Conservation (phyloP, 30 jellyfish, hydroid and myxozoan species). For the Aurelia aurita complex sp. Pacific region DNA sequence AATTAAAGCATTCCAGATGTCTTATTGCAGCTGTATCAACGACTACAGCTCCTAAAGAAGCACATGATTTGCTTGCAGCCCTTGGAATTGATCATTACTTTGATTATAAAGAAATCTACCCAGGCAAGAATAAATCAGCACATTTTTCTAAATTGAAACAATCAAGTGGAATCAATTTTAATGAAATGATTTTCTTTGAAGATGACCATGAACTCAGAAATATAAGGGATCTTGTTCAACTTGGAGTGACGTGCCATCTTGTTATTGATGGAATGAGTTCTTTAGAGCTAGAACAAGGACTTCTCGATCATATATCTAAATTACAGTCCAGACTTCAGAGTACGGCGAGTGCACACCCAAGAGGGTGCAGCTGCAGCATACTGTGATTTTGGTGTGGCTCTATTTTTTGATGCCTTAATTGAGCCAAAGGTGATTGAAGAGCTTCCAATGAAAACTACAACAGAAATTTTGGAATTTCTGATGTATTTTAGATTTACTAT, state of each 20-base stretch:
- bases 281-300: constrained; percentile 34
- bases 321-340: too few relatives aligned
- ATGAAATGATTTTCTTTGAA: constrained; percentile 80
- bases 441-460: too few relatives aligned
- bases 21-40: constrained; percentile 78
- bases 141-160: constrained; percentile 57
- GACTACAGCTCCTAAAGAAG: constrained; percentile 71
- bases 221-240: constrained; percentile 56
- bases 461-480: too few relatives aligned
- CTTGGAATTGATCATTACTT: constrained; percentile 49
- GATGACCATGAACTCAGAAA: constrained; percentile 88
- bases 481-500: too few relatives aligned
- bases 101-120: constrained; percentile 70
- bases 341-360: too few relatives aligned
- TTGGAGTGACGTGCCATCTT: constrained; percentile 76
- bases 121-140: constrained; percentile 67
- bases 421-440: too few relatives aligned
- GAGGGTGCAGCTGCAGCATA: too few relatives aligned
- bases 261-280: constrained; percentile 66
- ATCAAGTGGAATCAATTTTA: constrained; percentile 43
- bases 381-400: too few relatives aligned
- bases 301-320: constrained; percentile 4
- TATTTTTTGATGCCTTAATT: too few relatives aligned
- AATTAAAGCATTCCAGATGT: constrained; percentile 16
- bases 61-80: constrained; percentile 45